Conservation (phyloP, 1,140 invertebrate species). For the Aphaenogaster floridana region DNA sequence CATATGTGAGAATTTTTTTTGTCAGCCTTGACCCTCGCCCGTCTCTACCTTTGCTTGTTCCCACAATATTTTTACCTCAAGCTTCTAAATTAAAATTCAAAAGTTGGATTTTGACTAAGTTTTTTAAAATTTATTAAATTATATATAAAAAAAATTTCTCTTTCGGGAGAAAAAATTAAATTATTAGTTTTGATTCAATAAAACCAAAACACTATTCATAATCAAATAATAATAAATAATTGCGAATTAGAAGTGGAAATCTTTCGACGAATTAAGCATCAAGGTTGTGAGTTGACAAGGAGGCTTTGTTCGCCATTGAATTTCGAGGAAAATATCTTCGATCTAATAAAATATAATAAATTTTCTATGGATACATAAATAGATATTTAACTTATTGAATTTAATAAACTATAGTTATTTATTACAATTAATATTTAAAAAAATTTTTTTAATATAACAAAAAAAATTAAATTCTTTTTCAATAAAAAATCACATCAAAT, state of each 20-base stretch:
- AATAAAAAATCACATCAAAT: background rate
- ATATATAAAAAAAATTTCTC: background rate
- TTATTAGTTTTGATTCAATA: background rate
- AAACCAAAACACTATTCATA: background rate
- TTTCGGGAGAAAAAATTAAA: background rate
- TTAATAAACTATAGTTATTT: background rate
- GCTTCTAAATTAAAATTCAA: background rate
- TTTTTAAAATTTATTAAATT: background rate
- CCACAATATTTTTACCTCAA: background rate
- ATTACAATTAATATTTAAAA: background rate
- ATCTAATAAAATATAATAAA: conserved; percentile 19
- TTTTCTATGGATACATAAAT: background rate
- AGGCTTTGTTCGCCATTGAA: background rate
- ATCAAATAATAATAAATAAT: background rate
- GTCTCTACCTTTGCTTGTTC: background rate
- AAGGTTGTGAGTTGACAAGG: background rate
- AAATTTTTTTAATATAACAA: background rate
- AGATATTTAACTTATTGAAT: background rate
- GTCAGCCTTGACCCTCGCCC: conserved; percentile 5
- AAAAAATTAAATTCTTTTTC: background rate
- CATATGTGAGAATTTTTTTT: background rate
- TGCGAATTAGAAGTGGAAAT: background rate
- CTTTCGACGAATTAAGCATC: background rate
- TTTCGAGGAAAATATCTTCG: background rate
- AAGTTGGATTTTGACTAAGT: background rate